Conservation (phyloP, 2,113 vertebrate genomes). For the Phocoena phocoena region DNA sequence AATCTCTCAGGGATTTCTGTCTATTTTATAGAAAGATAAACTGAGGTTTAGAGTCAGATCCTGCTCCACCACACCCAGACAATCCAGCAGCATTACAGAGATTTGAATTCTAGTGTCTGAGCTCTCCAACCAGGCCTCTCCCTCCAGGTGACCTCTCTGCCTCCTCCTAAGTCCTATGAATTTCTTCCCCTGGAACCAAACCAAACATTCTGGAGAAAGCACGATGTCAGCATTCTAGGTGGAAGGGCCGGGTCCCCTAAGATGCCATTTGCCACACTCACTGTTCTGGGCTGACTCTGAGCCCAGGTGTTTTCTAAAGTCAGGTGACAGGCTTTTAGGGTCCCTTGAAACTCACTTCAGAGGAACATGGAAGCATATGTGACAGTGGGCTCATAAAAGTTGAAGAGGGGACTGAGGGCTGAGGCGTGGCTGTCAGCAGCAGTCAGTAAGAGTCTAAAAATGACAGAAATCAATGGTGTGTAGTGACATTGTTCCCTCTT, state of each 20-base stretch:
- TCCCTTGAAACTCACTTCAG: neutral
- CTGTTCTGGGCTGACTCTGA: neutral
- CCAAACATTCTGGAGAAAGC: slow-evolving; percentile 7
- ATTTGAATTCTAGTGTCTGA: neutral
- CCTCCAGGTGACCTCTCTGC: neutral
- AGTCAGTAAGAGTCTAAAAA: neutral
- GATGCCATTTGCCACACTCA: neutral
- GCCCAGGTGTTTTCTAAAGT: neutral
- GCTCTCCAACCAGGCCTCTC: neutral
- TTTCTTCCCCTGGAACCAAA: neutral
- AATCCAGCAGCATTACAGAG: neutral
- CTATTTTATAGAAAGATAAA: neutral
- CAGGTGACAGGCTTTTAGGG: neutral
- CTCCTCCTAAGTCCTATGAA: neutral
- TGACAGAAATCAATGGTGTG: fast-evolving
- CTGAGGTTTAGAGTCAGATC: neutral
- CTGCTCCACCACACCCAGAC: neutral
- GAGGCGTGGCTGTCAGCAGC: neutral
- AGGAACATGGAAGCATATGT: neutral
- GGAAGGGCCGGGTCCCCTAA: neutral
- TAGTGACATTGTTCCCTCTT: neutral
- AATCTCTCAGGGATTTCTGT: neutral
- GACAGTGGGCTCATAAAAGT: neutral
- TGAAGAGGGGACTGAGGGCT: neutral
- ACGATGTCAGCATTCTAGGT: neutral